Base-by-base conservation (phyloP, 1,140 invertebrate genomes). In the Drosophila pallidifrons region DNA sequence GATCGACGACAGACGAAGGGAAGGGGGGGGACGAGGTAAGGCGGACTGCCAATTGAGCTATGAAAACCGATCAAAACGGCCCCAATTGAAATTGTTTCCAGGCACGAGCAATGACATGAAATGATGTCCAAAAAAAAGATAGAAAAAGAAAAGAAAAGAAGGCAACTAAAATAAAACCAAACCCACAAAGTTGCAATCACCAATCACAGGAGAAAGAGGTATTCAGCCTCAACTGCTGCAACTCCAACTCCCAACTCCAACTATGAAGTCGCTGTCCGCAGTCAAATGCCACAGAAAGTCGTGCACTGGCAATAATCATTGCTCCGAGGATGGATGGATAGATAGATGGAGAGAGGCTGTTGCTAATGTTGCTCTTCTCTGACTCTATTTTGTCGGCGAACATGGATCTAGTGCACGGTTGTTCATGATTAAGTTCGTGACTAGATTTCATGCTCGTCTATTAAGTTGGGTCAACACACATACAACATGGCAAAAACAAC, bases 391-490 rank as follows among this genome's bases (percentile, higher is more conserved):
- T 92, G 91, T 92, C 91, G 91, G 91, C 91, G 91, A 92, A 92
- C 91, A 92, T 92, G 91, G 88, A 92, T 92, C 91, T 92, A 92
- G 91, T 92, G 91, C 91, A 92, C 91, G 91, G 91, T 92, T 91
- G 89, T 74, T 90, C 88, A 92, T 92, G 91, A 92, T 92, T 91
- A 92, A 92, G 82, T 92, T 92, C 91, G 91, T 92, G 91, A 92
- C 91, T 92, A 92, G 91, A 92, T 92, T 92, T 92, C 91, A 92
- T 92, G 91, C 91, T 92, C 91, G 91, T 92, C 91, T 92, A 92
- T 92, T 92, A 92, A 92, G 91, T 92, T 92, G 91, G 91, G 91
- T 92, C 91, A 92, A 87, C 76, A 91, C 91, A 75, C 91, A 74
- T 54, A 66, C 51, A 81, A 75, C 51, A 81, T 38, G 51, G 43